Percentiles rank a stretch among this genome's conserved stretches.
phyloP scores from a whole-genome alignment of 53 echinoderm and acorn worm genomes.

The Apostichopus leukothele region DNA sequence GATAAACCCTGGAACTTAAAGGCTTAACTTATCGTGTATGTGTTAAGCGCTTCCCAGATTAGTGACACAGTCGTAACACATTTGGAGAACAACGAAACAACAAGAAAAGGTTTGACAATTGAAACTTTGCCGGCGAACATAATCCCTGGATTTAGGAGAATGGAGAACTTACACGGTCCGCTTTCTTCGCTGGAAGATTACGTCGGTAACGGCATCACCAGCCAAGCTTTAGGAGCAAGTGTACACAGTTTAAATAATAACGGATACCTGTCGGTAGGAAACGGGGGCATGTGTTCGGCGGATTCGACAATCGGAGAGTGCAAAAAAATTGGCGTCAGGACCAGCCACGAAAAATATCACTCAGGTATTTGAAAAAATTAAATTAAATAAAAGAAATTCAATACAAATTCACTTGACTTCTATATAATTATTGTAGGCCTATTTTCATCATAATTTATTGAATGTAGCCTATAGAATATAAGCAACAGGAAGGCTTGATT shows the following conservation, averaged over 20 bases:
- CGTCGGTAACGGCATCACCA: conserved; percentile 38
- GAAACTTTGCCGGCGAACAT: background rate
- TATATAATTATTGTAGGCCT: too few species aligned
- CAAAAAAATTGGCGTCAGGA: conserved; percentile 14
- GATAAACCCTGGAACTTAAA: background rate
- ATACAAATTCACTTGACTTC: too few species aligned
- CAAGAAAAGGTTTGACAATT: conserved; percentile 7
- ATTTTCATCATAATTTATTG: too few species aligned
- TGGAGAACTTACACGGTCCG: conserved; percentile 44
- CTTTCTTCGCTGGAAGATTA: conserved; percentile 51
- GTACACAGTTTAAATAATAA: background rate
- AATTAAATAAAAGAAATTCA: too few species aligned
- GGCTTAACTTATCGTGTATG: conserved; percentile 10
- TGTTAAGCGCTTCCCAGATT: background rate
- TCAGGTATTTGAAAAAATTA: background rate
- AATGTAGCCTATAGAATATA: too few species aligned
- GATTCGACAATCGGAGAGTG: conserved; percentile 43
- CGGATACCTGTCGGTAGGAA: conserved; percentile 25
- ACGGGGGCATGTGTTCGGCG: conserved; percentile 39
- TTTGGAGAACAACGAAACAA: background rate
- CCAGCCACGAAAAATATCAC: conserved; percentile 12
- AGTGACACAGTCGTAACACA: background rate
- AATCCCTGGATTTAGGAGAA: conserved; percentile 46
- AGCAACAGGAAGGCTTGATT: too few species aligned
- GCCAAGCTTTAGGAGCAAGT: conserved; percentile 24